Conservation (phyloP, 2,113 vertebrate species). For the Anhinga rufa region DNA sequence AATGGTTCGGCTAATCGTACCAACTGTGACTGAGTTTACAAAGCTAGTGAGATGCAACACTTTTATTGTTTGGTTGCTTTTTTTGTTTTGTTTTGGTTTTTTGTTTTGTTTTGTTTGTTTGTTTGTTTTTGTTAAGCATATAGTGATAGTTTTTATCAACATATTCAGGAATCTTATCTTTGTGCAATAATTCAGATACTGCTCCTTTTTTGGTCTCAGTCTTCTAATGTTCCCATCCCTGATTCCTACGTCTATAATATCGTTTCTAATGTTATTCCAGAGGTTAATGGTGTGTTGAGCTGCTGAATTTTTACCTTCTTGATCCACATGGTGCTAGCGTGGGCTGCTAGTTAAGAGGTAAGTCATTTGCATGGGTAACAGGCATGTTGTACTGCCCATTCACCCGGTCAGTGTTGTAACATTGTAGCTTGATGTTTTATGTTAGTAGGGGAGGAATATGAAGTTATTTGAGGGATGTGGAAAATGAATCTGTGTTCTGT, state of each 20-base stretch:
- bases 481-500: background rate
- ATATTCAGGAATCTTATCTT: background rate
- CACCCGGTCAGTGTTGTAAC: background rate
- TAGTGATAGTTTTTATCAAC: background rate
- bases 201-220: background rate
- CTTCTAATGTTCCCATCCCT: background rate
- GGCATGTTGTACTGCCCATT: background rate
- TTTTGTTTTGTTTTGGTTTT: background rate
- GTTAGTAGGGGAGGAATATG: background rate
- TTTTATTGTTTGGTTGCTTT: background rate
- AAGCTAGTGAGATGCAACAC: background rate
- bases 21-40: background rate
- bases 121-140: background rate
- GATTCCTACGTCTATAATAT: background rate
- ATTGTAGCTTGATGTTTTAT: background rate
- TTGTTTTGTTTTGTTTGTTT: background rate
- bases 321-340: background rate
- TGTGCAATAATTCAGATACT: background rate
- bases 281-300: background rate
- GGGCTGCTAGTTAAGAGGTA: background rate
- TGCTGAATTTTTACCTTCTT: background rate
- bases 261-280: background rate
- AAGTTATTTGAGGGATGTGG: background rate
- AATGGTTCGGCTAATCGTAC: background rate
- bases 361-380: background rate